Evolutionary conservation across 2,797 vertebrate genomes (phyloP).

Genomic region (Xenopus petersii): DNA sequence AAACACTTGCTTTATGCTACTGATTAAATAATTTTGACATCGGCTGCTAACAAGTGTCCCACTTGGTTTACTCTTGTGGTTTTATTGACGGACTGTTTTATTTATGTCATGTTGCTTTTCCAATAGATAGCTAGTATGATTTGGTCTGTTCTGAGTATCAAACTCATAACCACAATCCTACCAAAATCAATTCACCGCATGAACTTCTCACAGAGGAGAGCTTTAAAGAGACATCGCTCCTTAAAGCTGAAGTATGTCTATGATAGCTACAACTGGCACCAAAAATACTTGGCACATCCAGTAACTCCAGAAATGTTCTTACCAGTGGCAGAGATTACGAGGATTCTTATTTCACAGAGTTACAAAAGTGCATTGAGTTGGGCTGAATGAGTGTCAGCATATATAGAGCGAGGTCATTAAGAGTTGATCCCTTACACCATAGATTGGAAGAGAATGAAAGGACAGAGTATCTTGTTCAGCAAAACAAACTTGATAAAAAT

Average conservation of each 20-base stretch:
- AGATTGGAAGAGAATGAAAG: too few species aligned
- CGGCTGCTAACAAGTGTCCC: constrained; percentile 16
- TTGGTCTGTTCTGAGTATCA: constrained; percentile 29
- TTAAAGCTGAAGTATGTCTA: not conserved
- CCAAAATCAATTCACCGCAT: constrained; percentile 17
- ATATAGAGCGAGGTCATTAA: too few species aligned
- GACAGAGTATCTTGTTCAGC: too few species aligned
- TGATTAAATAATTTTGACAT: constrained; percentile 1
- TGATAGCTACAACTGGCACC: too few species aligned
- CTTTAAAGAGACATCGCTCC: not conserved
- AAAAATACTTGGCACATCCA: too few species aligned
- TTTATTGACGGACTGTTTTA: constrained; percentile 45
- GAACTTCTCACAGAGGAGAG: not conserved
- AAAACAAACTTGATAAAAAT: too few species aligned
- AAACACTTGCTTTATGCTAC: not conserved
- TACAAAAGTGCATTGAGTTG: too few species aligned
- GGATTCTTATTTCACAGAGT: too few species aligned
- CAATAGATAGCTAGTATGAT: constrained; percentile 46
- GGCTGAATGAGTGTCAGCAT: too few species aligned
- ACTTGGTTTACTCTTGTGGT: constrained; percentile 44
- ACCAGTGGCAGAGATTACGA: too few species aligned
- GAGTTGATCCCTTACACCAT: too few species aligned
- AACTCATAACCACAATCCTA: constrained; percentile 20
- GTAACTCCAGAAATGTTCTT: too few species aligned
- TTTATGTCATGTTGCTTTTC: constrained; percentile 36